Percentiles rank a stretch among this genome's conserved stretches.
These are phyloP conservation scores for Eumeta japonica DNA, from an alignment of 1,140 invertebrate genomes.

Conservation along the genomic window DNA sequence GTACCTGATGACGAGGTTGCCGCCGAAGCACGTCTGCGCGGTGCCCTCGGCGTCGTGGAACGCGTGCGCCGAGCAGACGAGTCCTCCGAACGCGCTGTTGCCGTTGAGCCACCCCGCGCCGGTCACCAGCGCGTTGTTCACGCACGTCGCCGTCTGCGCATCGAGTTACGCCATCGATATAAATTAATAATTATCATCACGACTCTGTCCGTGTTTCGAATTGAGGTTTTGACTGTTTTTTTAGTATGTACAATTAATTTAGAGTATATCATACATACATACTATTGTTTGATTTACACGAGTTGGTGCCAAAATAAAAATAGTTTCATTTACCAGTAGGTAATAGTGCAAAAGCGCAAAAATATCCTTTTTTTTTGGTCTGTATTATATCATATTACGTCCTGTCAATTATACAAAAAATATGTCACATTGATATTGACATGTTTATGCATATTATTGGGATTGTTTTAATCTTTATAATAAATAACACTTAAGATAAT, in stretches of 20 bases:
- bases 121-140: slow-evolving; percentile 22
- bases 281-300: neutral
- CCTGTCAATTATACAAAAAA: no score
- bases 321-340: no score
- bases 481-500: no score
- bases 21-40: slow-evolving; percentile 27
- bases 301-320: no score
- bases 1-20: slow-evolving; percentile 39
- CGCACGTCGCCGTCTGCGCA: slow-evolving; percentile 30
- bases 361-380: no score
- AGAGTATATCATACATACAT: neutral
- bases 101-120: slow-evolving; percentile 37
- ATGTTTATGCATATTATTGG: no score
- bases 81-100: slow-evolving; percentile 23
- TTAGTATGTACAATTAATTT: neutral
- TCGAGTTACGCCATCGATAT: neutral
- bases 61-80: slow-evolving; percentile 30
- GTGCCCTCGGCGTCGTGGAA: slow-evolving; percentile 26
- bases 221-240: neutral
- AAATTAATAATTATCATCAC: neutral
- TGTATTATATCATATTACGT: no score
- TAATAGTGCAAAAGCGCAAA: no score
- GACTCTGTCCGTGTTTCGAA: neutral
- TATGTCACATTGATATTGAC: no score
- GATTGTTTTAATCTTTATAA: no score